These are phyloP conservation scores for Parnassius apollo DNA, from an alignment of 2,888 invertebrate species.

Conservation along the genomic window DNA sequence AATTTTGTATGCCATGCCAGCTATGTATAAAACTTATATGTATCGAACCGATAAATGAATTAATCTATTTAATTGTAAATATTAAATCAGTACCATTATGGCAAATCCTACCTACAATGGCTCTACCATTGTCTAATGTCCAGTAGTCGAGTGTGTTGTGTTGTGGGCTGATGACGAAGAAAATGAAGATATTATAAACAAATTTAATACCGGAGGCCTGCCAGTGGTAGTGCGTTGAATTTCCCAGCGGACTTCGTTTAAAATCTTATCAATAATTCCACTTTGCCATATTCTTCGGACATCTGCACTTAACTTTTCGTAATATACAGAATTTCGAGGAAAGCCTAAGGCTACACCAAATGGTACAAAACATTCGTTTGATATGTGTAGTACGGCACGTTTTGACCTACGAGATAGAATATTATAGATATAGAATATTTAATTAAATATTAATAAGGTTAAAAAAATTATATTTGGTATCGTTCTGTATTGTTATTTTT, in stretches of 20 bases:
- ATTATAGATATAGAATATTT: not conserved
- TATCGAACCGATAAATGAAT: no score
- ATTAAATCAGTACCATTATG: no score
- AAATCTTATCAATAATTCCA: conserved; percentile 85
- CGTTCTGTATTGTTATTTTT: no score
- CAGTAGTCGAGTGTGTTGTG: no score
- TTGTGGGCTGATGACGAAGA: not conserved
- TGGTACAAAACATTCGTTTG: conserved; percentile 87
- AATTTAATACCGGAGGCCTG: conserved; percentile 79
- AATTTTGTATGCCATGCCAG: no score
- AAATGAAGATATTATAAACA: not conserved
- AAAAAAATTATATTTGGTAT: no score
- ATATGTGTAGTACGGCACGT: conserved; percentile 85
- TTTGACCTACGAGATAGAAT: conserved; percentile 65
- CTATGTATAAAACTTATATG: no score
- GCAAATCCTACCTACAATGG: no score
- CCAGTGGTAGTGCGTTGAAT: conserved; percentile 84
- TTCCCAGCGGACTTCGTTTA: conserved; percentile 86
- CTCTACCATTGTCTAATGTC: no score
- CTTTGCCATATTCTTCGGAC: conserved; percentile 83
- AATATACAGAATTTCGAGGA: conserved; percentile 84
- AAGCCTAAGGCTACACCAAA: conserved; percentile 85
- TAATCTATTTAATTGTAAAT: no score
- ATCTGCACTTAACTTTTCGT: conserved; percentile 81
- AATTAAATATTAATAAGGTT: no score